Evolutionary conservation across 2,797 vertebrate species (phyloP), one percentile per base, ranked within the genome.

Genomic region (Macropus fuliginosus): DNA sequence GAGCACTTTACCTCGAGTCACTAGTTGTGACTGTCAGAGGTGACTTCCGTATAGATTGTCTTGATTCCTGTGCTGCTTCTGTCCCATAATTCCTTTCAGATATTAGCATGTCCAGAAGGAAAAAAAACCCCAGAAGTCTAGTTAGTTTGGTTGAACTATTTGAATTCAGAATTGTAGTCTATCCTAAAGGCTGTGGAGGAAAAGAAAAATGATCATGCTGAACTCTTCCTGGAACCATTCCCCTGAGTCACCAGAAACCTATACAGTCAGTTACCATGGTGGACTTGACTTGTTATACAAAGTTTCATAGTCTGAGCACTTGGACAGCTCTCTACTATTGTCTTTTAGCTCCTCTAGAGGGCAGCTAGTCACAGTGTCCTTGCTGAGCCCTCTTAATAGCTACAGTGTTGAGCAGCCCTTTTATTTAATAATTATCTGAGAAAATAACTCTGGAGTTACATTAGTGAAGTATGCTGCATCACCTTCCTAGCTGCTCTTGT

Each of bases 191-290:
- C 87, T 95, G 90, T 59, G 16, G 62, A 16, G 62, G 87, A 92
- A 54, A 96, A 56, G 52, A 55, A 95, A 97, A 97, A 96, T 95
- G 96, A 74, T 95, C 52, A 87, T 9, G 55, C 93, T 57, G 56
- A 92, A 91, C 40, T 92, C 81, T 93, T 95, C 94, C 94, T 94
- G 92, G 66, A 54, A 34, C 59, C 93, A 91, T 93, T 90, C 95
- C 92, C 50, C 97, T 93, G 94, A 91, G 92, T 90, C 93, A 91
- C 5, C 34, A 94, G 96, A 91, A 93, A 74, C 91, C 55, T 52
- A 87, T 50, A 50, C 21, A 87, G 74, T 50, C 9, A 94, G 96
- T 90, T 66, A 96, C 56, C 55, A 55, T 59, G 62, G 3, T 34
- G 57, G 56, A 40, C 96, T 50, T 96, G 93, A 97, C 31, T 16